Evolutionary conservation across 2,797 vertebrate species (phyloP).

Genomic region (Trachurus trachurus): DNA sequence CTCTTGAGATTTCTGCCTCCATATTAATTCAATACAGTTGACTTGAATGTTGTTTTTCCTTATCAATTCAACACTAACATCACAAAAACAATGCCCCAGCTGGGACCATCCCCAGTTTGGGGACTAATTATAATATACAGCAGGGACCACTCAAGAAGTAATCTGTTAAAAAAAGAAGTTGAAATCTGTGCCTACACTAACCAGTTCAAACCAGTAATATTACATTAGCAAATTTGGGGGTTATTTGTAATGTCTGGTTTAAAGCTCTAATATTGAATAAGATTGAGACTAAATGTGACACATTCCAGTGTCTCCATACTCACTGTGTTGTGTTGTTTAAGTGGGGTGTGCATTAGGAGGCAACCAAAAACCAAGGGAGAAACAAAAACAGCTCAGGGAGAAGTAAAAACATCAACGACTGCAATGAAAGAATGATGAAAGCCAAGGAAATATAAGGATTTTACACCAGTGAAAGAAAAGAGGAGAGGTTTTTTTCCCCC

Average conservation of each 20-base stretch:
- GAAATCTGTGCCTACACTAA: neutral
- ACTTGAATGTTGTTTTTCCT: neutral
- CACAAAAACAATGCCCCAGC: neutral
- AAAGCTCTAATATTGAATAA: neutral
- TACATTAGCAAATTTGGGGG: neutral
- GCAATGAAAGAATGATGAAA: constrained; percentile 15
- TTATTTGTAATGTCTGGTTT: neutral
- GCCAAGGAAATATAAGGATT: neutral
- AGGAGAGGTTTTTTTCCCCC: neutral
- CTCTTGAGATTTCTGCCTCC: neutral
- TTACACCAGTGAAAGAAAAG: constrained; percentile 13
- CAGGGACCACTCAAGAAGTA: neutral
- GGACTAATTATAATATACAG: neutral
- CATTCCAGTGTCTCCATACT: constrained; percentile 3
- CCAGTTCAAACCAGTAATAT: too few relatives aligned
- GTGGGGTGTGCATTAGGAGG: constrained; percentile 12
- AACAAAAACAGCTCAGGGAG: neutral
- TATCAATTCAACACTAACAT: neutral
- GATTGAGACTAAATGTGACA: neutral
- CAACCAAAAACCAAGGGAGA: constrained; percentile 11
- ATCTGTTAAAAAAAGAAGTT: neutral
- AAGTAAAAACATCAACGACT: constrained; percentile 8
- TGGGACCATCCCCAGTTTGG: neutral
- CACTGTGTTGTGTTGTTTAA: constrained; percentile 31
- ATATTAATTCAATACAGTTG: neutral